These are phyloP conservation scores for Bactericera cockerelli DNA, from an alignment of 1,140 invertebrate species.

Conservation along the genomic window DNA sequence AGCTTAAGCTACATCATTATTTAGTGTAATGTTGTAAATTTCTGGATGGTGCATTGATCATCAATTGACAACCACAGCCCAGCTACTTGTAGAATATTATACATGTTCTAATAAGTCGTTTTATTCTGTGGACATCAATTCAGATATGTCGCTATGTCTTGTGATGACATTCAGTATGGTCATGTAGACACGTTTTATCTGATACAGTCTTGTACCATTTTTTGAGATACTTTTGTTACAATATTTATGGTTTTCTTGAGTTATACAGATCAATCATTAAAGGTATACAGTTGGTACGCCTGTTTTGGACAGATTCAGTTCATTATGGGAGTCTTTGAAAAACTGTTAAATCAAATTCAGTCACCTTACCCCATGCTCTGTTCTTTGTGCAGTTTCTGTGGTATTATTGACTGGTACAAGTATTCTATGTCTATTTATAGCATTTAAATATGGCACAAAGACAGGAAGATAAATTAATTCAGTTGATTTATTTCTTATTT, in stretches of 20 bases:
- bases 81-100: constrained; percentile 1
- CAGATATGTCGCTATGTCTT: constrained; percentile 5
- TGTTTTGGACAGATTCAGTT: constrained; percentile 1
- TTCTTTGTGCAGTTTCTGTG: background rate
- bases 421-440: too few species aligned
- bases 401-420: constrained; percentile 2
- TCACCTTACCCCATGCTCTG: constrained; percentile 2
- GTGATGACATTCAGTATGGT: constrained; percentile 5
- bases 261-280: background rate
- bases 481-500: too few species aligned
- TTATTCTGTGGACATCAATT: constrained; percentile 3
- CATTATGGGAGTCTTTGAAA: constrained; percentile 3
- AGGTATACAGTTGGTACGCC: constrained; percentile 4
- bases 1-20: too few species aligned
- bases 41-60: too few species aligned
- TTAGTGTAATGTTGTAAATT: too few species aligned
- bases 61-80: background rate
- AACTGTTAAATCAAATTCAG: background rate
- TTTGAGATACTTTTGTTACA: background rate
- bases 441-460: too few species aligned
- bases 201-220: background rate
- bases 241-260: too few species aligned
- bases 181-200: background rate
- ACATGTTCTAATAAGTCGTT: background rate
- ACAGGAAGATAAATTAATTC: too few species aligned